Evolutionary conservation across 1,140 invertebrate genomes (phyloP).

Genomic region (Zelostemma sp.): DNA sequence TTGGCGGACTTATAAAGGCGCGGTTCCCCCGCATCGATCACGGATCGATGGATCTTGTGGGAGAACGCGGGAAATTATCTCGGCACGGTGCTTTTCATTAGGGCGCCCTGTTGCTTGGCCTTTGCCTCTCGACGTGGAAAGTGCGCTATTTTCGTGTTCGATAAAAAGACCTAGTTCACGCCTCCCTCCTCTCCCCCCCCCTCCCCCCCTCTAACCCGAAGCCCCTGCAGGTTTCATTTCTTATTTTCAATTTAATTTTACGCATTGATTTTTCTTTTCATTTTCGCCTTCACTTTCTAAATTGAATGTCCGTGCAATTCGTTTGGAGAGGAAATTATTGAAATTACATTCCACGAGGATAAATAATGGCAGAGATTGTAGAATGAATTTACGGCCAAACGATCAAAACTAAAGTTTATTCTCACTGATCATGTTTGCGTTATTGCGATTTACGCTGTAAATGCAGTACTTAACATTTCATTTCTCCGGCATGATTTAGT

Average conservation of each 20-base stretch:
- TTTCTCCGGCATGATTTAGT: neutral
- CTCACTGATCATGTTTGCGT: neutral
- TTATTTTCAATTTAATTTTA: too few relatives aligned
- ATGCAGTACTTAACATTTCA: neutral
- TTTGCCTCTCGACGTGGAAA: constrained; percentile 33
- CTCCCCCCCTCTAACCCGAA: too few relatives aligned
- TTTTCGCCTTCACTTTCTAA: too few relatives aligned
- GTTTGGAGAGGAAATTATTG: too few relatives aligned
- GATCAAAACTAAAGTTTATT: neutral
- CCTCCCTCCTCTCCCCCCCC: too few relatives aligned
- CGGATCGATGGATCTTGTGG: constrained; percentile 21
- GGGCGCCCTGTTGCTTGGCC: constrained; percentile 12
- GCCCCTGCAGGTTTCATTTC: too few relatives aligned
- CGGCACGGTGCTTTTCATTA: constrained; percentile 21
- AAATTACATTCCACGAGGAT: too few relatives aligned
- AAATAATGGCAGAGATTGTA: neutral
- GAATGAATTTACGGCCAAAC: neutral
- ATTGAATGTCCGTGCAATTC: too few relatives aligned
- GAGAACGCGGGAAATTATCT: constrained; percentile 27
- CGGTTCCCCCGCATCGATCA: constrained; percentile 12
- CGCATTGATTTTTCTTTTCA: too few relatives aligned
- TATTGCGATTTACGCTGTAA: neutral
- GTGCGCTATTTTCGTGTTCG: constrained; percentile 5
- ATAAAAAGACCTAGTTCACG: neutral
- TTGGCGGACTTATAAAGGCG: constrained; percentile 19